phyloP scores from a whole-genome alignment of 2,113 vertebrate species.

The Saccopteryx bilineata region DNA sequence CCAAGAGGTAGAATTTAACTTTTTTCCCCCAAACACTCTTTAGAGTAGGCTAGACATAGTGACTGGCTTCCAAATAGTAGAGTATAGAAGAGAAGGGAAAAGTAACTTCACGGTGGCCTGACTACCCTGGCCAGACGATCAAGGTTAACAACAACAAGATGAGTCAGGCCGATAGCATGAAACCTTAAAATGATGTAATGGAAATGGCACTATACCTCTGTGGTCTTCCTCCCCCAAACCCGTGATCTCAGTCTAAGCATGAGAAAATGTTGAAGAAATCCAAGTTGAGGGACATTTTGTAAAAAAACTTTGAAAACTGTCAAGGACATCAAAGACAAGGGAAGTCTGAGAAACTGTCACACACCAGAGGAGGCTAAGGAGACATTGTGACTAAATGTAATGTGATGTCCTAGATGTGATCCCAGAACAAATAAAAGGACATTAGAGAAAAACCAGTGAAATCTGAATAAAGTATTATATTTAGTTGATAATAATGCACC shows the following conservation, averaged over 20 bases:
- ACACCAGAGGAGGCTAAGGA: neutral
- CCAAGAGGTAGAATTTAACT: neutral
- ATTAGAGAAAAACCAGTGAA: neutral
- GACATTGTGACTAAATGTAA: neutral
- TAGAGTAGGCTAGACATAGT: neutral
- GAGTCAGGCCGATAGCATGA: neutral
- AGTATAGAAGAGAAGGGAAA: neutral
- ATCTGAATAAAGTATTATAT: neutral
- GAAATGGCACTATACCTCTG: neutral
- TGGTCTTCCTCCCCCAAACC: neutral
- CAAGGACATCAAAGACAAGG: constrained; percentile 19
- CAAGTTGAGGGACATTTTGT: neutral
- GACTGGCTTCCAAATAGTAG: neutral
- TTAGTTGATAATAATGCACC: neutral
- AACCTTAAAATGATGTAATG: neutral
- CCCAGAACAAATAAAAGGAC: neutral
- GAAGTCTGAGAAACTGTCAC: constrained; percentile 29
- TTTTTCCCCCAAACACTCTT: neutral
- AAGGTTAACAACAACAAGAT: neutral
- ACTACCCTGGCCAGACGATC: neutral
- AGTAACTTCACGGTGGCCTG: neutral
- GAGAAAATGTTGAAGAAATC: neutral
- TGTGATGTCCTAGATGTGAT: neutral
- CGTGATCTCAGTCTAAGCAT: neutral
- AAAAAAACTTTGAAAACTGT: constrained; percentile 14